Base-by-base conservation (phyloP, 2,113 vertebrate species). In the Silurus glanis region DNA sequence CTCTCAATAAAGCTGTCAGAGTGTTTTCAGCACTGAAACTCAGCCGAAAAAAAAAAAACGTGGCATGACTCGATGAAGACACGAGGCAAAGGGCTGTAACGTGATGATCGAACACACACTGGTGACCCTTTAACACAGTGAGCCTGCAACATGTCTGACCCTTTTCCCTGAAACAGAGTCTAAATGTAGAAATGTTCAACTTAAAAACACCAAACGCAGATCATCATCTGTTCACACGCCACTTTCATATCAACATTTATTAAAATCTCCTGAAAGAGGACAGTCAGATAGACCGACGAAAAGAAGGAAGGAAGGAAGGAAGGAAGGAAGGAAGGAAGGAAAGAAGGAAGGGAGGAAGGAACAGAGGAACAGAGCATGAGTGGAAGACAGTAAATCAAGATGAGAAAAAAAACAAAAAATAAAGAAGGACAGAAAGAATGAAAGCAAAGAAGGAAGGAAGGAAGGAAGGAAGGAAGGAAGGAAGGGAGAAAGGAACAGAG, bases 1-100 rank as follows among this genome's bases (percentile, higher is more conserved):
- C 91, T 91, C 92, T 91, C 92, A 90, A 92, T 93, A 92, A 94
- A 94, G 89, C 85, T 87, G 83, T 93, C 87, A 86, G 72, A 86
- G 90, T 85, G 88, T 92, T 91, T 92, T 91, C 92, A 92, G 93
- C 91, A 91, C 91, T 89, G 87, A 86, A 85, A 74, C 45, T 62
- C 85, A 90, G 93, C 92, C 25, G 23, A 66, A 66, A 25, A 10
- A 37, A 88, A 92, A 91, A 90, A 87, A 87, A 85, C 90, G 79
- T 21, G 74, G 84, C 25, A 84, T 75, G 91, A 90, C 90, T 84
- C 84, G 86, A 86, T 84, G 85, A 51, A 75, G 87, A 78, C 62
- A 47, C 91, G 89, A 88, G 90, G 91, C 90, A 91, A 88, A 85
- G 86, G 37, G 71, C 67, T 75, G 82, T 86, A 80, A 82, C 87